phyloP scores from a whole-genome alignment of 1,140 invertebrate species.

The Panagrolaimus sp. region DNA sequence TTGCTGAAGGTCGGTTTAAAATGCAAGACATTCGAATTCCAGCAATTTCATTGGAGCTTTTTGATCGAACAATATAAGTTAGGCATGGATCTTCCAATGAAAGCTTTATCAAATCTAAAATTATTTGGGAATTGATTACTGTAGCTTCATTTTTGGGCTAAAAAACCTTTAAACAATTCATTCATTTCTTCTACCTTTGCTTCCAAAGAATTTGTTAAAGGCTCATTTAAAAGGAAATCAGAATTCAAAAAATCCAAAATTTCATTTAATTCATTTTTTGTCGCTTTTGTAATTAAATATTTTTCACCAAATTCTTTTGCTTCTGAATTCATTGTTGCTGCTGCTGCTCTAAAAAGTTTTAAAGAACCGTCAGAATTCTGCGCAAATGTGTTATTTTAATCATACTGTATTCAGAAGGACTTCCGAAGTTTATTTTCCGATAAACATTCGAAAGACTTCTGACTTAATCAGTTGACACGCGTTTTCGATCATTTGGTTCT shows the following conservation, averaged over 20 bases:
- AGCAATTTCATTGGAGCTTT: not conserved
- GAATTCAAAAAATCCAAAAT: not conserved
- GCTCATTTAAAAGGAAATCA: not conserved
- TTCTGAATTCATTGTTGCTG: too few species aligned
- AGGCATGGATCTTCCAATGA: not conserved
- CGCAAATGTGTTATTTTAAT: too few species aligned
- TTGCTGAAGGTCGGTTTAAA: not conserved
- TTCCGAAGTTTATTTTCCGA: too few species aligned
- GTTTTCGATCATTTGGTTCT: too few species aligned
- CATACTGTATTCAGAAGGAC: too few species aligned
- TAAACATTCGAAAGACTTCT: too few species aligned
- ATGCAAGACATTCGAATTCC: not conserved
- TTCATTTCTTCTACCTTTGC: not conserved
- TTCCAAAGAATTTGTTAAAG: not conserved
- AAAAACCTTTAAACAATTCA: slow-evolving; percentile 9
- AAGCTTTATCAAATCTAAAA: not conserved
- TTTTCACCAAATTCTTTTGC: too few species aligned
- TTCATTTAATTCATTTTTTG: too few species aligned
- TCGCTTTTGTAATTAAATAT: too few species aligned
- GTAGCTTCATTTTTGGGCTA: not conserved
- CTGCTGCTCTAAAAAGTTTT: too few species aligned
- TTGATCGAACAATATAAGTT: not conserved
- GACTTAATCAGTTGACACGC: too few species aligned
- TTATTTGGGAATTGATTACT: not conserved
- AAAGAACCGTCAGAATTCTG: too few species aligned